Evolutionary conservation across 1,140 invertebrate genomes (phyloP).

Genomic region (Drosophila punjabiensis): DNA sequence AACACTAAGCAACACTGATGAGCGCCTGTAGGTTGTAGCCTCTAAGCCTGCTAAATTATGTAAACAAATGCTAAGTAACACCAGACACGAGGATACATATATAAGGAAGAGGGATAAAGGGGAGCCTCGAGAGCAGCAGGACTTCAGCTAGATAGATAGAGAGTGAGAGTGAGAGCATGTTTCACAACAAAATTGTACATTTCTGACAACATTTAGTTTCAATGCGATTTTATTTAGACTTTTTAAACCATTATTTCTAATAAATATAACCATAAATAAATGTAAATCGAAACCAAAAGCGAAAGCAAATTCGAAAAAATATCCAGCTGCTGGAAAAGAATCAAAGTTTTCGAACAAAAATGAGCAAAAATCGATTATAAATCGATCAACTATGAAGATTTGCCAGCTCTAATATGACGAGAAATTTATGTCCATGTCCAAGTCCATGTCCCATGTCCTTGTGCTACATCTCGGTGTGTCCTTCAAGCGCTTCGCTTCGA

Average conservation of each 20-base stretch:
- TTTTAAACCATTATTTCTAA: neutral
- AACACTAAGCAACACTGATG: too few relatives aligned
- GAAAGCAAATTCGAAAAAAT: conserved; percentile 2
- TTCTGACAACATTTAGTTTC: neutral
- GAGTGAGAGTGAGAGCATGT: too few relatives aligned
- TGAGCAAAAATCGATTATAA: neutral
- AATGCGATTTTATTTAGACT: neutral
- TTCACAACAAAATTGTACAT: neutral
- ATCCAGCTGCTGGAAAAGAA: neutral
- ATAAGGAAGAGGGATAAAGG: neutral
- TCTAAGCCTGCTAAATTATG: neutral
- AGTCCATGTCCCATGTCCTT: neutral
- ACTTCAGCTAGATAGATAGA: neutral
- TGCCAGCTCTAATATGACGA: neutral
- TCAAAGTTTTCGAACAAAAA: neutral
- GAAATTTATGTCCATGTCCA: neutral
- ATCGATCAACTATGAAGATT: neutral
- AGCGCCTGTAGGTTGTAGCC: neutral
- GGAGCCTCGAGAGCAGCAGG: neutral
- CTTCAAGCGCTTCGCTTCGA: neutral
- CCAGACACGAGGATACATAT: neutral
- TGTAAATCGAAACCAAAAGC: conserved; percentile 7
- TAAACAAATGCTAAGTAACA: neutral
- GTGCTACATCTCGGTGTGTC: neutral
- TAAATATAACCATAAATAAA: neutral